Base-by-base conservation (phyloP, 1,140 invertebrate species). In the Lucilia sericata region DNA sequence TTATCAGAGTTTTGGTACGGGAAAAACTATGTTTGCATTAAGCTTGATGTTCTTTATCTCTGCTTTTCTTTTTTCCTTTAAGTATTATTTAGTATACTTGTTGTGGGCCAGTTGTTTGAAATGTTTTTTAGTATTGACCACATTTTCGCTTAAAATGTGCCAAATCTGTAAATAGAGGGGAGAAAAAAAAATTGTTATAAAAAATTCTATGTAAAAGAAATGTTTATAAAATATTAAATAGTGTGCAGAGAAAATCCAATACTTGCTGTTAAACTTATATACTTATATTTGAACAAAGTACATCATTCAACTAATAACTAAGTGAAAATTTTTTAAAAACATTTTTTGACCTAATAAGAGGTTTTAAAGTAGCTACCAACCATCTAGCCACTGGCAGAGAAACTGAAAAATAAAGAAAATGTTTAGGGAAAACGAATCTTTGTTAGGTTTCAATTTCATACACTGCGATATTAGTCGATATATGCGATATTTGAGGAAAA, bases 41-140 rank as follows among this genome's bases (percentile, higher is more conserved):
- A 42, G 42, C 42, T 42, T 30, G 25, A 1, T 30, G 25, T 42
- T 10, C 42, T 42, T 76, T 2, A 7, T 42, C 17, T 9, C 74
- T 42, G 34, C 34, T 17, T 36, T 75, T 30, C 74, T 13, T 55
- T 5, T 55, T 55, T 17, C 12, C 13, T 55, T 80, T 21, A 80
- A 80, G 76, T 80, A 49, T 51, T 49, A 49, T 49, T 80, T 80
- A 80, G 76, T 80, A 49, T 80, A 80, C 10, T 25, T 49, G n/a
- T 80, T 80, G 25, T 30, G 25, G 76, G 42, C 76, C 76, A 80
- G 42, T 49, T 49, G 42, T 80, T 21, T 47, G 42, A 19, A 51
- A 49, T 80, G 76, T 9, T 49, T 51, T 51, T 42, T 21, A 21
- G 19, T 80, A 80, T 51, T 80, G 21, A 80, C 76, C 76, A 21